Evolutionary conservation across 1,140 invertebrate genomes (phyloP), one percentile per base, ranked within the genome.

Genomic region (Cotesia glomerata): DNA sequence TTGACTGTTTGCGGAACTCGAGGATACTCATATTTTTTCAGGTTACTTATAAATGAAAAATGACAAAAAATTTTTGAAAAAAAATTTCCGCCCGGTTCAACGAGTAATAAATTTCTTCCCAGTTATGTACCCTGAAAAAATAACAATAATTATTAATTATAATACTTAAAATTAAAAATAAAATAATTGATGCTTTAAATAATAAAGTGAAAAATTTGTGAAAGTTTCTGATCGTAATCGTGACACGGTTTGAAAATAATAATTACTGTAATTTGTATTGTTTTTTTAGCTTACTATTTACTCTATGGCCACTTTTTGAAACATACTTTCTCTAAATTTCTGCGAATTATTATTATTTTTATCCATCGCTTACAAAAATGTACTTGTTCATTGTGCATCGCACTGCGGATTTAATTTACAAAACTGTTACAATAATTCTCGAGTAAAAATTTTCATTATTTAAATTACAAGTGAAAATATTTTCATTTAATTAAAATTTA

Each of bases 61-160:
- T 91, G 90, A 69, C 89, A 89, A 62, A 93, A 90, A 35, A 89
- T 85, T 71, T 90, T 88, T 2, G 90, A 89, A 0, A 93, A 82
- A 51, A 92, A 84, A 73, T 85, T 88, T 14, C 84, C 84, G 72
- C 87, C 86, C 34, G 87, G 81, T 18, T 90, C 89, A 8, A 93
- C 88, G 70, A 91, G 82, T 45, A 95, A 80, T 14, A 94, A 88
- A 77, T 94, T 92, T 72, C 89, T 88, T 51, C 91, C 88, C n/a
- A 83, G 84, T 7, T 85, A 87, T 14, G 90, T 90, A 72, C 91
- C 89, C 92, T 93, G 85, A 26, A 85, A 86, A 79, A 68, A 63
- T 45, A 14, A 16, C 14, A 69, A 39, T 26, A 26, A 18, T n/a
- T n/a, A n/a, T 13, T 49, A 65, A 36, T 67, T 45, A n/a, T n/a